Base-by-base conservation (phyloP, 2,888 invertebrate genomes). In the Lypha dubia region DNA sequence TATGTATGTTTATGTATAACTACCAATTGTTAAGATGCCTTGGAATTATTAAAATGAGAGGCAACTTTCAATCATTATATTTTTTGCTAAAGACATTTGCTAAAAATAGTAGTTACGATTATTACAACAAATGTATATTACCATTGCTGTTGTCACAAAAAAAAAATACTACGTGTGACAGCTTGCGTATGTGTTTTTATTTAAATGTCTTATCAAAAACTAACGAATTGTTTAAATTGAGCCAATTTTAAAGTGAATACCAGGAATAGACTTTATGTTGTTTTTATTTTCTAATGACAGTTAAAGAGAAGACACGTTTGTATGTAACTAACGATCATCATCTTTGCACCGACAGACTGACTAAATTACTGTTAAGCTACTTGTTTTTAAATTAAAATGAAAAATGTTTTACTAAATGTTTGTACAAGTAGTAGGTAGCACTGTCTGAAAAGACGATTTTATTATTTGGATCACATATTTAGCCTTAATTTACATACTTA, bases 381-480 rank as follows among this genome's bases (percentile, higher is more conserved):
- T 28, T n/a, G 56, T 60, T 35, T 73, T 9, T 7, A 49, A 62
- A 60, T 62, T 41, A 51, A 63, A 51, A 63, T 53, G 6, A 65
- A 75, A 75, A 65, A 22, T 56, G 32, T 75, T 65, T 28, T 17
- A 38, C 38, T 74, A 24, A 74, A 62, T 60, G 41, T 62, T 41
- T 28, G 11, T 38, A 17, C 20, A 28, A 7, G 53, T 51, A 15
- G 20, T 13, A 22, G 20, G 13, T 53, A 24, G 15, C 7, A n/a
- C 22, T 68, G 20, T 1, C 17, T 67, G 56, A n/a, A 51, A 60
- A 41, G 73, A 74, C 73, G 46, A 75, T 81, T 84, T 77, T 74
- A 74, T 79, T 49, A 84, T 81, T 84, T 79, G 79, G 77, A 84
- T 77, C 81, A 84, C 81, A 81, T 68, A 79, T 81, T 81, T 81